Conservation (phyloP, 2,888 invertebrate genomes). For the Crioceris asparagi region DNA sequence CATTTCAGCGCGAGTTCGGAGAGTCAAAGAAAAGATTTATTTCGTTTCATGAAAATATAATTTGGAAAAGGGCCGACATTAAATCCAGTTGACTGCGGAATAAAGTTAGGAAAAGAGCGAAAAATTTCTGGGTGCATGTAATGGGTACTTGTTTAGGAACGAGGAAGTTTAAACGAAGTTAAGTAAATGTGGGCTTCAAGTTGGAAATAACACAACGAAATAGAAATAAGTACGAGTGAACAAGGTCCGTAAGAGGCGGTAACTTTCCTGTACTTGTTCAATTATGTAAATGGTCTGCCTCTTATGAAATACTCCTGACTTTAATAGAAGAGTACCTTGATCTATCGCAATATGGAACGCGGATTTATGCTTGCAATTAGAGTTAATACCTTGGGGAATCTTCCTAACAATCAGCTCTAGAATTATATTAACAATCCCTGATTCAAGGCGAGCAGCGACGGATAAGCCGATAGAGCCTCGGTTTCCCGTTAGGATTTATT, state of each 20-base stretch:
- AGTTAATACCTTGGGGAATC: no score
- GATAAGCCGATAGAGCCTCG: no score
- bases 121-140: conserved; percentile 19
- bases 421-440: no score
- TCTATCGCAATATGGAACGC: no score
- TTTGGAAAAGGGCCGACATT: neutral
- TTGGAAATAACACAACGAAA: conserved; percentile 32
- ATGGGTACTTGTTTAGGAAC: conserved; percentile 28
- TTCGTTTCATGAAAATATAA: conserved; percentile 5
- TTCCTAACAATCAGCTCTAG: no score
- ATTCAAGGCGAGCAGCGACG: no score
- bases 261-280: conserved; percentile 34
- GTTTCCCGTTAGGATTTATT: no score
- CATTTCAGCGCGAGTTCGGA: no score
- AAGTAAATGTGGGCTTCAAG: conserved; percentile 31
- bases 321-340: no score
- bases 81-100: conserved; percentile 5
- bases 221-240: conserved; percentile 32
- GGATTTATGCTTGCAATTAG: no score
- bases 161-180: conserved; percentile 30
- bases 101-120: conserved; percentile 7
- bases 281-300: conserved; percentile 32
- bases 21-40: no score
- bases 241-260: conserved; percentile 30
- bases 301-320: conserved; percentile 9